Conservation (phyloP, 1,140 invertebrate genomes). For the Scaptomyza hsui region DNA sequence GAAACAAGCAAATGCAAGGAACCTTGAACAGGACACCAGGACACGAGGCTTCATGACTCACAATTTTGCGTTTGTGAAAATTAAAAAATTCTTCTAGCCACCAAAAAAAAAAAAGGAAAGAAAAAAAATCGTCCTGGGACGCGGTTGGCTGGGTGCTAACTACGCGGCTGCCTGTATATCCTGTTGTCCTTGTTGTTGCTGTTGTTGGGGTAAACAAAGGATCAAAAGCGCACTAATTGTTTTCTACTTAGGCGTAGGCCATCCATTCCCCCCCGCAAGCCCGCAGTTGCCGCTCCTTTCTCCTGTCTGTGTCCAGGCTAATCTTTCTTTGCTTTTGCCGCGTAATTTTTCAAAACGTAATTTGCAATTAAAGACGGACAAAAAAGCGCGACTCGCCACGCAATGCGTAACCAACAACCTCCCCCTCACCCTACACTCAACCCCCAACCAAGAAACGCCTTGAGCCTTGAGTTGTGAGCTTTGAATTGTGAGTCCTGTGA, state of each 20-base stretch:
- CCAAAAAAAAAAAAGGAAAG: conserved; percentile 10
- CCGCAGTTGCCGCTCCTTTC: conserved; percentile 10
- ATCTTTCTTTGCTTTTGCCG: conserved; percentile 59
- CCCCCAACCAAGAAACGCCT: conserved; percentile 38
- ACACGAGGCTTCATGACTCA: conserved; percentile 48
- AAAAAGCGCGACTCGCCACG: conserved; percentile 20
- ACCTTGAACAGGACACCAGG: conserved; percentile 27
- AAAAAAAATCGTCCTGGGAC: conserved; percentile 44
- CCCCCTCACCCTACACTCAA: background rate
- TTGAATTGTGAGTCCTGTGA: conserved; percentile 8
- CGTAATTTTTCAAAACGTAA: conserved; percentile 82
- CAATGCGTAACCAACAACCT: conserved; percentile 28
- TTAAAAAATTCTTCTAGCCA: conserved; percentile 73
- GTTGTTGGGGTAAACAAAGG: conserved; percentile 78
- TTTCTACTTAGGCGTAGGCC: conserved; percentile 73
- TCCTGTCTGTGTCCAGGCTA: conserved; percentile 35
- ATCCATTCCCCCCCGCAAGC: background rate
- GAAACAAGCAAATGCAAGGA: conserved; percentile 70
- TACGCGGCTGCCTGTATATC: conserved; percentile 48
- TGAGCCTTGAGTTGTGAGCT: conserved; percentile 32
- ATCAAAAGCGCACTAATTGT: conserved; percentile 83
- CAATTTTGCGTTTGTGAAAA: conserved; percentile 74
- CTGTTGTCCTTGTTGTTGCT: conserved; percentile 45
- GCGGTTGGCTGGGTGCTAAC: conserved; percentile 75
- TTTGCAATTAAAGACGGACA: conserved; percentile 80